Evolutionary conservation across 2,113 vertebrate species (phyloP), one percentile per base, ranked within the genome.

Genomic region (Thamnophis sirtalis): DNA sequence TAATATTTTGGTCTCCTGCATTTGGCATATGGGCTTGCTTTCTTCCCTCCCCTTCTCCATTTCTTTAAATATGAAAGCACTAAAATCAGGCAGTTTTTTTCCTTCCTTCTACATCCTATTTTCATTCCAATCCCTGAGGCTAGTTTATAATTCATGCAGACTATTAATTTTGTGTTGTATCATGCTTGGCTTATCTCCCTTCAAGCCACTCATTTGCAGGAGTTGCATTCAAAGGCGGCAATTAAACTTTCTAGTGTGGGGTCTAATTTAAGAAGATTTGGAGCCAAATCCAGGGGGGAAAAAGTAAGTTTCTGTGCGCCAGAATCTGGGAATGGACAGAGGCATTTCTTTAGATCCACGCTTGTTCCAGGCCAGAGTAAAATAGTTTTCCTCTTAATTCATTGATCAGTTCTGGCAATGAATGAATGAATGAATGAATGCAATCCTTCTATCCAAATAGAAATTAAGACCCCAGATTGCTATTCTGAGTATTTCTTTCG

Each of bases 61-160:
- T 88, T 94, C 95, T 96, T 87, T 73, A 60, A 92, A 5, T 93
- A 95, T 93, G 92, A 96, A 96, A 96, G 95, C 89, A 11, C 54
- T 95, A 90, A 89, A 94, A 94, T 0, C 60, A 95, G 94, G 48
- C 85, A 48, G 26, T 89, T 56, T 3, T 89, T 22, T 5, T 24
- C 91, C 68, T 91, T 26, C 91, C 58, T 91, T 55, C 92, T 96
- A 93, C 73, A 60, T 60, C 91, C 48, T 48, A 28, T 92, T 85
- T 92, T 89, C 58, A 63, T 95, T 90, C 87, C 91, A 89, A 95
- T 94, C 95, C 95, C 93, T 24, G 26, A 93, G 89, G 95, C 93
- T 53, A 89, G 43, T 91, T 92, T 86, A 91, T 95, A 94, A 96
- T 90, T 93, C 94, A 94, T 91, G 91, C 93, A 90, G 84, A 0